These are phyloP conservation scores for Clunio marinus DNA, from an alignment of 2,888 invertebrate genomes.

Conservation along the genomic window DNA sequence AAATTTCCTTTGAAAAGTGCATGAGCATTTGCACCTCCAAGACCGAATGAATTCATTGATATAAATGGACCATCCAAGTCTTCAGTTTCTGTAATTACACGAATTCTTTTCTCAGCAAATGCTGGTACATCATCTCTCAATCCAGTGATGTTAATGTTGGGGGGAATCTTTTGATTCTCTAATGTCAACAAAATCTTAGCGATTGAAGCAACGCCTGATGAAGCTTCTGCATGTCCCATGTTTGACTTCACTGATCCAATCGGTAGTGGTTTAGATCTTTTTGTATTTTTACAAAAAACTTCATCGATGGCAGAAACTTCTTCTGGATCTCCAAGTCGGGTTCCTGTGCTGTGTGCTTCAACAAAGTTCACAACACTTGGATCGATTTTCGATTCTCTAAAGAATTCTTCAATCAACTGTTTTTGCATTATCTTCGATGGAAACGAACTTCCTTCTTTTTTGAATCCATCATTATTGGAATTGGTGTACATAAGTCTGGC, in stretches of 20 bases:
- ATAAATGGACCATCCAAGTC: conserved; percentile 66
- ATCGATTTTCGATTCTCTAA: conserved; percentile 53
- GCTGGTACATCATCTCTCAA: conserved; percentile 58
- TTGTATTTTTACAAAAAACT: conserved; percentile 63
- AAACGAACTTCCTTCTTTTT: conserved; percentile 44
- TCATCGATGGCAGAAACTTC: conserved; percentile 73
- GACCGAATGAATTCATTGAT: conserved; percentile 82
- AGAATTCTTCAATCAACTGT: conserved; percentile 53
- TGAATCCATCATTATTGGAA: conserved; percentile 56
- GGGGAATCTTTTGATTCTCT: conserved; percentile 69
- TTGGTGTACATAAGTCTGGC: conserved; percentile 60
- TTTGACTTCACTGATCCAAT: conserved; percentile 86
- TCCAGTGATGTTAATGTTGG: conserved; percentile 68
- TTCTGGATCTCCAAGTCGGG: conserved; percentile 68
- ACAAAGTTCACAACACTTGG: conserved; percentile 55
- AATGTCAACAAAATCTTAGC: conserved; percentile 70
- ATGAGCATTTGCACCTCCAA: conserved; percentile 78
- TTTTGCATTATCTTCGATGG: conserved; percentile 44
- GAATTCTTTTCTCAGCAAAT: conserved; percentile 55
- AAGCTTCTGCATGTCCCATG: conserved; percentile 81
- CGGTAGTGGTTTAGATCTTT: conserved; percentile 63
- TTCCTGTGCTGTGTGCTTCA: conserved; percentile 60
- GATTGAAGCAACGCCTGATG: conserved; percentile 69
- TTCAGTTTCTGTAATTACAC: conserved; percentile 65
- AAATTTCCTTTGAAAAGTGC: conserved; percentile 54